Percentiles rank a stretch among this genome's conserved stretches.
Evolutionary conservation across 2,113 vertebrate genomes (phyloP).

Genomic region (Ursus arctos): DNA sequence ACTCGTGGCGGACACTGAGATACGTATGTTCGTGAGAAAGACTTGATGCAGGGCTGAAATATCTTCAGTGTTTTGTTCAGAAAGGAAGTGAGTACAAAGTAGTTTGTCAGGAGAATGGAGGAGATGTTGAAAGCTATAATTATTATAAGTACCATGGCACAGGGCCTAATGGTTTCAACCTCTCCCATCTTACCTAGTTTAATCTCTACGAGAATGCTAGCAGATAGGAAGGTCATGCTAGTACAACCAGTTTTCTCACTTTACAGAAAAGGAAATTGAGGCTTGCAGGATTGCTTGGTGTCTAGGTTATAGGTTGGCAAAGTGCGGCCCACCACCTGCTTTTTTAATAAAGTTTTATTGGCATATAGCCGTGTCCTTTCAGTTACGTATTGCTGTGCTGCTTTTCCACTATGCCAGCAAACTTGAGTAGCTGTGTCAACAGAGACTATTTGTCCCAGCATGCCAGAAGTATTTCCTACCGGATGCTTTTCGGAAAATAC

Average conservation of each 20-base stretch:
- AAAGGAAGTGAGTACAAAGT: neutral
- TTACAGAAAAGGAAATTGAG: neutral
- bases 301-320: neutral
- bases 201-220: neutral
- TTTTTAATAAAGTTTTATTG: neutral
- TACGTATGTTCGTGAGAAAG: fast-evolving
- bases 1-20: fast-evolving
- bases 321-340: too few species aligned
- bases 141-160: neutral
- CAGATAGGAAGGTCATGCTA: neutral
- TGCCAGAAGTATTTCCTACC: fast-evolving
- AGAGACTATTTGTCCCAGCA: neutral
- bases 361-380: too few species aligned
- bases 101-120: neutral
- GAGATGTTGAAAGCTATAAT: neutral
- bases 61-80: neutral
- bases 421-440: neutral
- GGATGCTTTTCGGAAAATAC: neutral
- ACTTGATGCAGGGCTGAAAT: neutral
- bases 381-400: neutral
- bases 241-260: neutral
- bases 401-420: neutral
- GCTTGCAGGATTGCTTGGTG: neutral
- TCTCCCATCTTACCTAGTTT: neutral
- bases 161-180: neutral